Conservation (phyloP, 2,113 vertebrate species). For the Salvator merianae region DNA sequence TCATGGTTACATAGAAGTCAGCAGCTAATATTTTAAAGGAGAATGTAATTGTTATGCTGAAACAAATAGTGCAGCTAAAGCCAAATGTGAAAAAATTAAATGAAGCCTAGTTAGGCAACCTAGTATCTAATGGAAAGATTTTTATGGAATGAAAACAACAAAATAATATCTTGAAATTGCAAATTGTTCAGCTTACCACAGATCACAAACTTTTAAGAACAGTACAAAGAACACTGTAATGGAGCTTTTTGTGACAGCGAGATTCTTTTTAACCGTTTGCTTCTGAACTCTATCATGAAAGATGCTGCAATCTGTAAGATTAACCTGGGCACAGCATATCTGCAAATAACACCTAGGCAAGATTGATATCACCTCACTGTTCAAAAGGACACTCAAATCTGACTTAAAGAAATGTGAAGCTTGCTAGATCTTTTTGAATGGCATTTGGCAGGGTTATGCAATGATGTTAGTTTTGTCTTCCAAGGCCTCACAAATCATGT, state of each 20-base stretch:
- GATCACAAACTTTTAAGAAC: not conserved
- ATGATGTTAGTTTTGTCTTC: too few species aligned
- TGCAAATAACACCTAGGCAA: not conserved
- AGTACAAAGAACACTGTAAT: not conserved
- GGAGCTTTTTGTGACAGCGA: not conserved
- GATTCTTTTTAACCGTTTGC: not conserved
- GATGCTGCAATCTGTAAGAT: not conserved
- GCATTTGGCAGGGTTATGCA: not conserved
- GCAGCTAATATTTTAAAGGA: not conserved
- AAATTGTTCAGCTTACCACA: not conserved
- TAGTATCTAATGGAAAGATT: not conserved
- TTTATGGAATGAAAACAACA: constrained; percentile 5
- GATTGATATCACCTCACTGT: not conserved
- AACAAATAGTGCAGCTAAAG: not conserved
- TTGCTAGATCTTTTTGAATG: not conserved
- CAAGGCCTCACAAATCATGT: not conserved
- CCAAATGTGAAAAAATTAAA: not conserved
- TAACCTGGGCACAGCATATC: not conserved
- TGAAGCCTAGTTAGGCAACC: not conserved
- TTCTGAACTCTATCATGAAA: not conserved
- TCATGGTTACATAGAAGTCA: not conserved
- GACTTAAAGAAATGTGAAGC: not conserved
- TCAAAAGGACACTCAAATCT: not conserved
- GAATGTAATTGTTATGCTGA: not conserved
- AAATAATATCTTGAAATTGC: not conserved